Evolutionary conservation across 2,888 invertebrate species (phyloP), one percentile per base, ranked within the genome.

Genomic region (Hemithea aestivaria): DNA sequence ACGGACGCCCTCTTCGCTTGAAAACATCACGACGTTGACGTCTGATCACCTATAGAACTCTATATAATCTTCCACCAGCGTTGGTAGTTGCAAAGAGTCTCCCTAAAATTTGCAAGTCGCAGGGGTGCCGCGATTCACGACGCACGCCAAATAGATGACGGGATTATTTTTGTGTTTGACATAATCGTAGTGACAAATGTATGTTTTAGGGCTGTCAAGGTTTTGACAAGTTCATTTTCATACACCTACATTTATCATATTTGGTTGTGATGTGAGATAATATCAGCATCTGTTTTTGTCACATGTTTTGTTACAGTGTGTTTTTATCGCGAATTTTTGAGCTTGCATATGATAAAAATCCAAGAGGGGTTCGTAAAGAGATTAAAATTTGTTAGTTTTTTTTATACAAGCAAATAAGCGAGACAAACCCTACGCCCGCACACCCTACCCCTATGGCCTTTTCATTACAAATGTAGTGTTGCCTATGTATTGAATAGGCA

Each of bases 161-260:
- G 84, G 85, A 85, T 87, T 87, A 87, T 85, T 81, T 83, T 82
- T 85, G 84, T 82, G 78, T 84, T 85, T 87, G 85, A 85, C 85
- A 85, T 87, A 84, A 87, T 85, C 85, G 76, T 83, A 83, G 82
- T 85, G 85, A 87, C 85, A 87, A 85, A 85, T 83, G 78, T 76
- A 71, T 80, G 55, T 63, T 78, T 75, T 76, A 76, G 75, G 74
- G 73, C 62, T 79, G 82, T 79, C 79, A 73, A 62, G 62, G 23
- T 48, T 70, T 70, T 73, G 75, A 77, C 63, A 61, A 59, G 54
- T 62, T 67, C 61, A 58, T 64, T 71, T 64, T 69, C 68, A 59
- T 68, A 56, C 59, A 63, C 56, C 56, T 54, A 38, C 51, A 50
- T 51, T 51, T 34, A 37, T 33, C 38, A 46, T 50, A 48, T 44